Conservation (phyloP, 2,797 vertebrate species). For the Oreochromis mossambicus region DNA sequence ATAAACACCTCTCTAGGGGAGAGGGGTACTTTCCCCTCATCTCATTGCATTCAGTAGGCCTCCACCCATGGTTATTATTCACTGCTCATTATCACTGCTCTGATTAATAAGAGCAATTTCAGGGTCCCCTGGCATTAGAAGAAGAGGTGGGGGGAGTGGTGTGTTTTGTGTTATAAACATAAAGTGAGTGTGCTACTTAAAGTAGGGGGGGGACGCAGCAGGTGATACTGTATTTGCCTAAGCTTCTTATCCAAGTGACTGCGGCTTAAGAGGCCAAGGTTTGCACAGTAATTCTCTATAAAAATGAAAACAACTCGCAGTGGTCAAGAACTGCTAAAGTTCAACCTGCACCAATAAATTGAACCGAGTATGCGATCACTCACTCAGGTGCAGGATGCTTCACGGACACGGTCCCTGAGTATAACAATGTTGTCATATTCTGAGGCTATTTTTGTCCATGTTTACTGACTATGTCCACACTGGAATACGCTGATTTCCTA, state of each 20-base stretch:
- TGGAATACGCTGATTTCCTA: not conserved
- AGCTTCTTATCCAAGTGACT: constrained; percentile 42
- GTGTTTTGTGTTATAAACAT: constrained; percentile 63
- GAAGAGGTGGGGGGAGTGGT: constrained; percentile 34
- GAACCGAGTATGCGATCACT: not conserved
- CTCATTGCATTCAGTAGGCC: constrained; percentile 61
- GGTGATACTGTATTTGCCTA: constrained; percentile 56
- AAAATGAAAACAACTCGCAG: constrained; percentile 23
- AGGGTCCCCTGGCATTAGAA: constrained; percentile 69
- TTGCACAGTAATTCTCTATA: constrained; percentile 35
- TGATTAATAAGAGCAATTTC: constrained; percentile 80
- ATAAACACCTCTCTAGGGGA: constrained; percentile 63
- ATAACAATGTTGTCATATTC: not conserved
- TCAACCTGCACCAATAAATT: not conserved
- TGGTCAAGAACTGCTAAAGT: constrained; percentile 14
- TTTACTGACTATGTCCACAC: not conserved
- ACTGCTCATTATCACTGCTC: constrained; percentile 78
- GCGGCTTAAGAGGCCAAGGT: constrained; percentile 26
- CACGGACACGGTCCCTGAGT: not conserved
- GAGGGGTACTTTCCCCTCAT: not conserved
- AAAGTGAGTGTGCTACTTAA: constrained; percentile 63
- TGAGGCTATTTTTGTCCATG: not conserved
- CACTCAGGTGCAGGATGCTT: not conserved
- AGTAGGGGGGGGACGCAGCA: constrained; percentile 49
- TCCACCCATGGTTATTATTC: constrained; percentile 69